phyloP scores from a whole-genome alignment of 2,797 vertebrate genomes.

The Fundulus diaphanus region DNA sequence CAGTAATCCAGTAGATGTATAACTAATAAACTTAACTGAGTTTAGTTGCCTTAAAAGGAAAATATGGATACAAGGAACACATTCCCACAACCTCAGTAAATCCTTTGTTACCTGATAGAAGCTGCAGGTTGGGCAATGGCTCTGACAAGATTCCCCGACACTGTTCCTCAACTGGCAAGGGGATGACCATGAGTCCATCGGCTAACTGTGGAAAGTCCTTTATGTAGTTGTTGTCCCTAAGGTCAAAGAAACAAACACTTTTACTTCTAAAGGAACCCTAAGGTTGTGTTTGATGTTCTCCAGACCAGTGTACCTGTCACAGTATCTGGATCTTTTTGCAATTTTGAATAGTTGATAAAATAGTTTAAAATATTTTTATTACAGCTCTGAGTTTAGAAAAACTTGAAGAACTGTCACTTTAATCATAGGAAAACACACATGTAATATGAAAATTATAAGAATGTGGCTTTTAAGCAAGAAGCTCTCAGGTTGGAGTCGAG shows the following conservation, averaged over 20 bases:
- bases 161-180: constrained; percentile 95
- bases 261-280: constrained; percentile 11
- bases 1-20: not conserved
- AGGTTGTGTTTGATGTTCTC: constrained; percentile 16
- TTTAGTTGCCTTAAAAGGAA: not conserved
- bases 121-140: constrained; percentile 91
- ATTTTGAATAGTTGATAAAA: not conserved
- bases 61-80: not conserved
- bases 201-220: constrained; percentile 98
- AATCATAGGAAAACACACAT: not conserved
- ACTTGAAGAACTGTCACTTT: too few species aligned
- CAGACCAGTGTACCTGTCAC: constrained; percentile 9
- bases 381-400: not conserved
- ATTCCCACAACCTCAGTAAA: not conserved
- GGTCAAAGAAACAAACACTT: constrained; percentile 5
- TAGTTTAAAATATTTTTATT: constrained; percentile 9
- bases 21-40: not conserved
- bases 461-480: too few species aligned
- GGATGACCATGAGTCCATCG: constrained; percentile 95
- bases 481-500: too few species aligned
- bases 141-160: constrained; percentile 95
- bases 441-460: too few species aligned
- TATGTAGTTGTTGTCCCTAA: constrained; percentile 97
- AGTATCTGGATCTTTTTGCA: constrained; percentile 10
- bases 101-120: constrained; percentile 87